Conservation (phyloP, 2,113 vertebrate genomes). For the Myxocyprinus asiaticus region DNA sequence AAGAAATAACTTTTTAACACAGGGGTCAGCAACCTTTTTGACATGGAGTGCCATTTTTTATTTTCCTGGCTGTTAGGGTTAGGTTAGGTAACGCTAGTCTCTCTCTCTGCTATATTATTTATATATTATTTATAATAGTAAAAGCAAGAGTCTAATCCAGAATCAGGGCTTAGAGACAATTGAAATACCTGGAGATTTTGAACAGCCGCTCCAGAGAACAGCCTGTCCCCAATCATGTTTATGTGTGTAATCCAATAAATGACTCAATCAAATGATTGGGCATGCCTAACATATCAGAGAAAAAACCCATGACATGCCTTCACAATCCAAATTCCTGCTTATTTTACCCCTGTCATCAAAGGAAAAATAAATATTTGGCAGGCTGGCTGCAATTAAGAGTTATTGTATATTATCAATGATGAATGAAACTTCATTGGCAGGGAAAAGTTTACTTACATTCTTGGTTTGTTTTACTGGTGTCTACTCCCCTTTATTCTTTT, state of each 20-base stretch:
- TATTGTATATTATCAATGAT: not conserved
- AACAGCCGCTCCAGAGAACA: constrained; percentile 13
- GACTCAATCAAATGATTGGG: constrained; percentile 3
- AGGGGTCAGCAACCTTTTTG: too few species aligned
- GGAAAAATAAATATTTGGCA: constrained; percentile 20
- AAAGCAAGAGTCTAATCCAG: not conserved
- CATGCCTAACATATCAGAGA: not conserved
- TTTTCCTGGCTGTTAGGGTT: too few species aligned
- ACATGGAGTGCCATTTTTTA: too few species aligned
- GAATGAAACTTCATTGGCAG: constrained; percentile 11
- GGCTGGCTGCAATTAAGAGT: not conserved
- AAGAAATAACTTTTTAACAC: too few species aligned
- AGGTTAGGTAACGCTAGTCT: too few species aligned
- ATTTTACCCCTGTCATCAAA: constrained; percentile 13
- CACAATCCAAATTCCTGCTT: constrained; percentile 14
- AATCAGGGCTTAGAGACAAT: constrained; percentile 28
- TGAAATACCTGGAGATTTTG: constrained; percentile 28
- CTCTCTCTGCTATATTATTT: not conserved
- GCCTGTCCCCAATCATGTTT: constrained; percentile 17
- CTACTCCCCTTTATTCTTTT: not conserved
- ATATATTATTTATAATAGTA: not conserved
- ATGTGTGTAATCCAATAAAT: constrained; percentile 29
- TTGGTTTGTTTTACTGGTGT: constrained; percentile 7
- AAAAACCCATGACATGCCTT: constrained; percentile 3
- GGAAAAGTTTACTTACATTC: not conserved